Conservation (phyloP, 2,797 vertebrate genomes). For the Ammospiza maritima region DNA sequence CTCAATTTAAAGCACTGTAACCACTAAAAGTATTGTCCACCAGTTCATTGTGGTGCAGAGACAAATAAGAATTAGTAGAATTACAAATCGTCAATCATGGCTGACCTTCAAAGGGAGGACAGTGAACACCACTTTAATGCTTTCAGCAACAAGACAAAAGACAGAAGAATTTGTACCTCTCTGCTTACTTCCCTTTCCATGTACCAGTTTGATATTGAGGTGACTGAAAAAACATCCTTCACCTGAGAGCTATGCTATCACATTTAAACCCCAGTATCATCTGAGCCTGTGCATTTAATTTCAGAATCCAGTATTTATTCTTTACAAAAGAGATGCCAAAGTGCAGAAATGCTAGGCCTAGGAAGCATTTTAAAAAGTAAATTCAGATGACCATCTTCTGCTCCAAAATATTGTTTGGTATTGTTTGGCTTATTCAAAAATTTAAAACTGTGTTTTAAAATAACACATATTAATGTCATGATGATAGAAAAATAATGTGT, state of each 20-base stretch:
- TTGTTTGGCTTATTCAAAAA: neutral
- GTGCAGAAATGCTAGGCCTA: neutral
- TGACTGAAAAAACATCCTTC: neutral
- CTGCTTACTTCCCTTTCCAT: neutral
- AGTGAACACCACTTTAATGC: neutral
- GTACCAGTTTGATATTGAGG: neutral
- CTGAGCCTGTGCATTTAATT: neutral
- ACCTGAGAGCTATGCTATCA: neutral
- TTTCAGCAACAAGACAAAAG: neutral
- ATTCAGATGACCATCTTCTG: neutral
- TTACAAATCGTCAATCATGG: neutral
- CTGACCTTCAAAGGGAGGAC: slow-evolving; percentile 18
- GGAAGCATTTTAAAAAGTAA: neutral
- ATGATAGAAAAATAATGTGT: neutral
- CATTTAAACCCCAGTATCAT: neutral
- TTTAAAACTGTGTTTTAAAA: neutral
- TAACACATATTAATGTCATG: neutral
- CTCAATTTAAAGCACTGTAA: neutral
- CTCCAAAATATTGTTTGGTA: neutral
- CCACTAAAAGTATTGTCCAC: neutral
- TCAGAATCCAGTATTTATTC: neutral
- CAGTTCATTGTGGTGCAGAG: neutral
- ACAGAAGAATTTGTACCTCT: neutral
- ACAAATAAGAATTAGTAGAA: slow-evolving; percentile 1
- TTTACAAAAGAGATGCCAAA: neutral